These are phyloP conservation scores for Acanthococcus lagerstroemiae DNA, from an alignment of 2,888 invertebrate genomes.

Conservation along the genomic window DNA sequence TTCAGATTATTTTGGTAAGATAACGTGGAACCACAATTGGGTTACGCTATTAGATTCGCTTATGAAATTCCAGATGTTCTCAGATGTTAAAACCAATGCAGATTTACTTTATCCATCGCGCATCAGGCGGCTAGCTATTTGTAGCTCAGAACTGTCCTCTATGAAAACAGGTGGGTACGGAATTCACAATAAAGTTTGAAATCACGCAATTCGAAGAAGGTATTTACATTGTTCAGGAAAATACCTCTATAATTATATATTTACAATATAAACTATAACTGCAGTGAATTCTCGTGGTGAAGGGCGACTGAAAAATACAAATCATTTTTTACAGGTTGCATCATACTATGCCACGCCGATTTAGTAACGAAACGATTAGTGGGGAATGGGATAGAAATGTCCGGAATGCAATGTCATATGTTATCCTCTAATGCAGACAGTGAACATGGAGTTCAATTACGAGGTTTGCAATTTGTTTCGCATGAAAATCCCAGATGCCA, in stretches of 20 bases:
- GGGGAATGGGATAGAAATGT: no score
- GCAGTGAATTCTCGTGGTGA: not conserved
- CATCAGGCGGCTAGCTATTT: conserved; percentile 1
- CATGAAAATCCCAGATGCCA: conserved; percentile 8
- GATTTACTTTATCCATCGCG: not conserved
- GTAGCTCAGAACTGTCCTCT: not conserved
- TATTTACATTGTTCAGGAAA: not conserved
- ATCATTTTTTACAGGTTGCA: not conserved
- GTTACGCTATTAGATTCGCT: conserved; percentile 8
- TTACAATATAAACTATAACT: not conserved
- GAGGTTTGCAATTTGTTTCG: conserved; percentile 3
- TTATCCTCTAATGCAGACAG: no score
- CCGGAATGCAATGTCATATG: no score
- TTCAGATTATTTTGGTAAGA: not conserved
- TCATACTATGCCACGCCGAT: not conserved
- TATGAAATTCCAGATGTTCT: conserved; percentile 1
- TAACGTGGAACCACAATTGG: conserved; percentile 8
- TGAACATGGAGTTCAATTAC: not conserved
- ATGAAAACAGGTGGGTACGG: not conserved
- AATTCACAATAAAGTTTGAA: no score
- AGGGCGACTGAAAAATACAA: not conserved
- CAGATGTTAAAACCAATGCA: not conserved
- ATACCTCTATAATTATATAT: not conserved
- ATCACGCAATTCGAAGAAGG: not conserved
- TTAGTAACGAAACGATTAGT: not conserved